Evolutionary conservation across 2,113 vertebrate genomes (phyloP).

Genomic region (Zosterops pallidus): DNA sequence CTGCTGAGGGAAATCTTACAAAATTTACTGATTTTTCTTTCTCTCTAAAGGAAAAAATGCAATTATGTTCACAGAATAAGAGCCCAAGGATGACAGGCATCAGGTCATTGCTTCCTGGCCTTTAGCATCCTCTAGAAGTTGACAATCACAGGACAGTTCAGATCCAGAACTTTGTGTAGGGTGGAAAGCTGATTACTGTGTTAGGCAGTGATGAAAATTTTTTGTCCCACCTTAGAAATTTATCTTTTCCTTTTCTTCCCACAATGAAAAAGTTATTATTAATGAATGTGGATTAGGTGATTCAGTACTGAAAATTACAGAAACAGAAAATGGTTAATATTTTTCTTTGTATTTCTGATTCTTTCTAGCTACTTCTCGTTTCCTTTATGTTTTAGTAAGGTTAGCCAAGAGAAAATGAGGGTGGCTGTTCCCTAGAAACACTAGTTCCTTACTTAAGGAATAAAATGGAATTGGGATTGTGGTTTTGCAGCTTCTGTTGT

Average conservation of each 20-base stretch:
- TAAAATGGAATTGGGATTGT: neutral
- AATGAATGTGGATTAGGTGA: neutral
- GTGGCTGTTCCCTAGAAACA: neutral
- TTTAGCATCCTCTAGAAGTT: neutral
- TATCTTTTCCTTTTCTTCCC: neutral
- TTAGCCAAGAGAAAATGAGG: neutral
- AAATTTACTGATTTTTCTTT: neutral
- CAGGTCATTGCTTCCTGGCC: neutral
- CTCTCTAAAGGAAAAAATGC: neutral
- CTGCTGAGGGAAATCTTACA: neutral
- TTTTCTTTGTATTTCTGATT: neutral
- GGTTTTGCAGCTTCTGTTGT: neutral
- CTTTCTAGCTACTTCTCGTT: neutral
- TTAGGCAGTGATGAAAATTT: neutral
- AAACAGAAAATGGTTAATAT: neutral
- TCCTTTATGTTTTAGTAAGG: neutral
- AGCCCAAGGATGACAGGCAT: neutral
- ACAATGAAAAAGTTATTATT: neutral
- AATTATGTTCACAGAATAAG: neutral
- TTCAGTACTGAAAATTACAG: neutral
- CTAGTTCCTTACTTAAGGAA: neutral
- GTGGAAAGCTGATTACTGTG: neutral
- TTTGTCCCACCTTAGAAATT: neutral
- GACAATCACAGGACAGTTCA: neutral
- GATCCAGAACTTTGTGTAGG: neutral